Evolutionary conservation across 2,113 vertebrate genomes (phyloP).

Genomic region (Balaeniceps rex): DNA sequence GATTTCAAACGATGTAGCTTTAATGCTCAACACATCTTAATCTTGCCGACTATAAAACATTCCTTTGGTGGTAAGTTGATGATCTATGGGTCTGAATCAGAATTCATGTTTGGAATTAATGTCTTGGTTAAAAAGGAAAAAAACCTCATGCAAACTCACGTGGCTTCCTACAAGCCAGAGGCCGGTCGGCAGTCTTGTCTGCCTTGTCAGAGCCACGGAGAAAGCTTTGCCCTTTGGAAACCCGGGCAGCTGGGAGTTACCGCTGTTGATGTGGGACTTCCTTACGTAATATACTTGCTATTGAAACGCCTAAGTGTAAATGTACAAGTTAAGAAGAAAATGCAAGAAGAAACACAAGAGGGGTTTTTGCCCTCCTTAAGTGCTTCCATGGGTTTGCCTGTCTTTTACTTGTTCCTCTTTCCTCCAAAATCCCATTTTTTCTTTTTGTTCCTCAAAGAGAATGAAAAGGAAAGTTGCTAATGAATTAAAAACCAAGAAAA

Average conservation of each 20-base stretch:
- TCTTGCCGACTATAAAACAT: neutral
- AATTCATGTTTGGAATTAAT: neutral
- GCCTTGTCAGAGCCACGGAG: neutral
- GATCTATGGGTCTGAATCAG: neutral
- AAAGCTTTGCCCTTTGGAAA: neutral
- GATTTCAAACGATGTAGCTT: neutral
- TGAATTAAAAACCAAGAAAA: neutral
- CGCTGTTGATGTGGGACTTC: neutral
- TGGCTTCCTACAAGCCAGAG: neutral
- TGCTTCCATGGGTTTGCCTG: neutral
- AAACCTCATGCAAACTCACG: neutral
- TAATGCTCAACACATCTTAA: neutral
- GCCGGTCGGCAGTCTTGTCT: neutral
- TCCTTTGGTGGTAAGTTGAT: neutral
- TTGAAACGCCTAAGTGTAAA: accelerated
- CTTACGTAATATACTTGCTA: accelerated
- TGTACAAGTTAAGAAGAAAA: neutral
- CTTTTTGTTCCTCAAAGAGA: neutral
- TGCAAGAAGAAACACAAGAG: neutral
- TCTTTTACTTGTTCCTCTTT: neutral
- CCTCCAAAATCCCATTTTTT: neutral
- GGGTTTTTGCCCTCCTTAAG: neutral
- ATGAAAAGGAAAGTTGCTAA: neutral
- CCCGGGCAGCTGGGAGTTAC: neutral
- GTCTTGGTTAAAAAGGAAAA: neutral